Conservation (phyloP, 92 coral and sea anemone species). For the Parazoanthus swiftii region DNA sequence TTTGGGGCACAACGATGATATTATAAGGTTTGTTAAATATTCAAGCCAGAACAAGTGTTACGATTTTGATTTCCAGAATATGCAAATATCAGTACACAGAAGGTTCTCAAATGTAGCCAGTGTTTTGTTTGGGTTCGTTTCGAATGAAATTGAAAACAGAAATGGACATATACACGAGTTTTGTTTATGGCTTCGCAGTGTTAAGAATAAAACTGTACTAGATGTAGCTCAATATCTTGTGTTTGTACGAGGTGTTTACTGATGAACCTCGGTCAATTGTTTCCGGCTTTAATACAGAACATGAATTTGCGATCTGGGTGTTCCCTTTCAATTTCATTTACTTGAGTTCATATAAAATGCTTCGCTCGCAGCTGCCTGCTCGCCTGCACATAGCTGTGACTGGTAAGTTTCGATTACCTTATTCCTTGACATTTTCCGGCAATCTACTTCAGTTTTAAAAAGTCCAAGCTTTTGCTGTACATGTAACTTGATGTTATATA, state of each 20-base stretch:
- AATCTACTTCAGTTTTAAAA: neutral
- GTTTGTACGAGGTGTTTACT: neutral
- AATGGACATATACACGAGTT: neutral
- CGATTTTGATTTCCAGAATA: neutral
- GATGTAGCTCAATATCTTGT: neutral
- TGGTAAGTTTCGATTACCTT: neutral
- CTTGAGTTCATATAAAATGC: neutral
- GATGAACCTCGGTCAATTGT: neutral
- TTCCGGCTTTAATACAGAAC: neutral
- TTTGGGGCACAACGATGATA: slow-evolving; percentile 97
- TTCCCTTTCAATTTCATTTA: neutral
- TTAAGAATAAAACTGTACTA: neutral
- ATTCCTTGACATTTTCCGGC: neutral
- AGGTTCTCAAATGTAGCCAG: too few species aligned
- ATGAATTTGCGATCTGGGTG: neutral
- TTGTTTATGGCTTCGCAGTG: neutral
- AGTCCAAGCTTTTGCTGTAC: neutral
- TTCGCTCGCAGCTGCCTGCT: neutral
- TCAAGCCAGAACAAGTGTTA: neutral
- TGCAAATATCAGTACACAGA: too few species aligned
- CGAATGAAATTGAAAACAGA: neutral
- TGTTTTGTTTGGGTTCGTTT: neutral
- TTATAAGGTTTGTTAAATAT: slow-evolving; percentile 77
- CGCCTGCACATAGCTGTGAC: neutral
- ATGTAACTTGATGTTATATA: neutral